Evolutionary conservation across 2,888 invertebrate species (phyloP).

Genomic region (Lasioglossum vierecki): DNA sequence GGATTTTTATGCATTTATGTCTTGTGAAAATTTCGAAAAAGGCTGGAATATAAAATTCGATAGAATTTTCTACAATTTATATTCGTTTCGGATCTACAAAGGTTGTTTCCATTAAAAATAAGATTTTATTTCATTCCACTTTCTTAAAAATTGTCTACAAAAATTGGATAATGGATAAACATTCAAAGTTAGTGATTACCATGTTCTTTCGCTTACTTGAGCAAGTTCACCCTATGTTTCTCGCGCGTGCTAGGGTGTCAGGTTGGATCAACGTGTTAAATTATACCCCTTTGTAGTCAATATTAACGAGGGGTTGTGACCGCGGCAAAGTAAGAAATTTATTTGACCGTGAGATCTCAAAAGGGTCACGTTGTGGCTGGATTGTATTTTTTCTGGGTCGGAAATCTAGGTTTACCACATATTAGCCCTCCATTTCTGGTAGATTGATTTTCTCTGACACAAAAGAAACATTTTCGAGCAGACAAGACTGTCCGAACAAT

Average conservation of each 20-base stretch:
- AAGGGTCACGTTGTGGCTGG: slow-evolving; percentile 18
- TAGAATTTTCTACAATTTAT: too few relatives aligned
- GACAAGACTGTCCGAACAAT: neutral
- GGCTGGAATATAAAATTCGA: too few relatives aligned
- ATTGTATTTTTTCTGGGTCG: slow-evolving; percentile 13
- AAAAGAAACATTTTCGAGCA: neutral
- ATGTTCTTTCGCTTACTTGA: neutral
- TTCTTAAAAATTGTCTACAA: too few relatives aligned
- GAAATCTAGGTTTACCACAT: neutral
- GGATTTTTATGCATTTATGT: too few relatives aligned
- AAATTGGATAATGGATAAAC: too few relatives aligned
- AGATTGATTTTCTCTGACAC: neutral
- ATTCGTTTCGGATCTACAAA: too few relatives aligned
- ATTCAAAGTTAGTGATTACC: neutral
- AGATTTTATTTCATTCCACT: too few relatives aligned
- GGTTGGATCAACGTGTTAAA: slow-evolving; percentile 50
- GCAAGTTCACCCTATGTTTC: neutral
- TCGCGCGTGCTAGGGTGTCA: neutral
- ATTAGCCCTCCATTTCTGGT: neutral
- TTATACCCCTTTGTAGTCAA: slow-evolving; percentile 28
- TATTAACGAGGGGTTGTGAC: slow-evolving; percentile 41
- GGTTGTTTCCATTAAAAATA: too few relatives aligned
- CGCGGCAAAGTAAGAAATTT: slow-evolving; percentile 57
- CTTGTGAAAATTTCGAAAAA: too few relatives aligned
- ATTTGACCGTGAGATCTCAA: slow-evolving; percentile 49